phyloP scores from a whole-genome alignment of 2,888 invertebrate species.

The Andrena dorsata region DNA sequence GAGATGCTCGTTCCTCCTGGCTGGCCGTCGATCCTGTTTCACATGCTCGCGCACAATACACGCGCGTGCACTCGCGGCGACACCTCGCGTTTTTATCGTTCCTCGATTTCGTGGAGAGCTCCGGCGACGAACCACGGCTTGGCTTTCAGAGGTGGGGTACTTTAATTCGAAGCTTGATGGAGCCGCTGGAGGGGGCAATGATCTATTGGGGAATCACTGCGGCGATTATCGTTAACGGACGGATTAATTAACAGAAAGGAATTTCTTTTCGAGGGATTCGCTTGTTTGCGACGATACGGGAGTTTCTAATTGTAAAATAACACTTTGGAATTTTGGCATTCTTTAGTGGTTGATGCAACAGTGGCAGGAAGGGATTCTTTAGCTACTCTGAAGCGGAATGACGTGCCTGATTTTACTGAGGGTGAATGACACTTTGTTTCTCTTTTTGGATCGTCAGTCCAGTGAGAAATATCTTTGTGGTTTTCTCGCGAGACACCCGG shows the following conservation, averaged over 20 bases:
- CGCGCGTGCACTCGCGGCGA: background rate
- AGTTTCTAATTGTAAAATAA: background rate
- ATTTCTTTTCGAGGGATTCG: too few species aligned
- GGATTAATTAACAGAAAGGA: too few species aligned
- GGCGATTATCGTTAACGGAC: constrained; percentile 3
- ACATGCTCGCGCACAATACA: background rate
- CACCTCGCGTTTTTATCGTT: constrained; percentile 16
- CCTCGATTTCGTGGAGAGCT: background rate
- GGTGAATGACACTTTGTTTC: too few species aligned
- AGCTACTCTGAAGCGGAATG: too few species aligned
- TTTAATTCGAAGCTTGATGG: constrained; percentile 32
- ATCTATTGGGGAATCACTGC: constrained; percentile 15
- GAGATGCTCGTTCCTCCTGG: constrained; percentile 17
- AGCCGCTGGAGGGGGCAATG: constrained; percentile 4
- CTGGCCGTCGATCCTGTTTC: constrained; percentile 26
- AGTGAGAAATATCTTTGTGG: too few species aligned
- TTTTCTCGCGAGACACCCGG: too few species aligned
- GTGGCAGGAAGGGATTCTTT: background rate
- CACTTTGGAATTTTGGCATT: background rate
- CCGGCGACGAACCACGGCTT: background rate
- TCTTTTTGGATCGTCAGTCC: too few species aligned
- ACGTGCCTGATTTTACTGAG: too few species aligned
- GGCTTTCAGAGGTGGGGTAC: constrained; percentile 20
- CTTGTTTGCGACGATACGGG: too few species aligned
- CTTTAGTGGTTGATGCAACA: background rate